A percentile compares a stretch with the other conserved stretches of the same genome.
Evolutionary conservation across 2,888 invertebrate genomes (phyloP).

Genomic region (Troilus luridus): DNA sequence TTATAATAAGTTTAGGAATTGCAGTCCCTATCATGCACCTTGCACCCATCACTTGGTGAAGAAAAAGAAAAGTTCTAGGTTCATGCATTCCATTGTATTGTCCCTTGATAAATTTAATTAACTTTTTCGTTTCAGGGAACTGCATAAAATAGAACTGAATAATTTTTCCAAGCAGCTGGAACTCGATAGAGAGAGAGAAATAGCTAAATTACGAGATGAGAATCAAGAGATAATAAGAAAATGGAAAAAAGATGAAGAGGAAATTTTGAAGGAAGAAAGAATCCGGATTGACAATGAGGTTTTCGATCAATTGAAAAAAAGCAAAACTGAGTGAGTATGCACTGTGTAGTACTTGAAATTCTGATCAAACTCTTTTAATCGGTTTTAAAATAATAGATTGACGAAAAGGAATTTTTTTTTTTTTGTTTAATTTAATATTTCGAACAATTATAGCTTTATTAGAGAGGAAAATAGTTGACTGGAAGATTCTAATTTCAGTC

Average conservation of each 20-base stretch:
- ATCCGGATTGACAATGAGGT: slow-evolving; percentile 67
- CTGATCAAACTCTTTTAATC: too few relatives aligned
- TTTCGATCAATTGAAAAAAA: slow-evolving; percentile 4
- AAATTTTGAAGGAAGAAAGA: slow-evolving; percentile 66
- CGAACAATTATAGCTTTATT: too few relatives aligned
- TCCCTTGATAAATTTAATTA: background rate
- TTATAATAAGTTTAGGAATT: too few relatives aligned
- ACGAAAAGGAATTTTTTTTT: too few relatives aligned
- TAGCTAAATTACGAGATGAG: slow-evolving; percentile 45
- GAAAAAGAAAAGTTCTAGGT: too few relatives aligned
- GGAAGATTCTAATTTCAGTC: too few relatives aligned
- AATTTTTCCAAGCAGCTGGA: slow-evolving; percentile 58
- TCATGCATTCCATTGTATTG: too few relatives aligned
- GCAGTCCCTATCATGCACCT: too few relatives aligned
- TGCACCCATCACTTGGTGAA: too few relatives aligned
- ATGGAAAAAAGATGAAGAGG: slow-evolving; percentile 66
- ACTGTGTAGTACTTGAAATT: background rate
- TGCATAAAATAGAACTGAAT: slow-evolving; percentile 54
- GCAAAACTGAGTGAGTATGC: slow-evolving; percentile 51
- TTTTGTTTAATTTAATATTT: too few relatives aligned
- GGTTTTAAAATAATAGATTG: too few relatives aligned
- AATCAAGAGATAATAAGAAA: slow-evolving; percentile 54
- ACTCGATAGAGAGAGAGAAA: slow-evolving; percentile 54
- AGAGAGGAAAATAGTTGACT: too few relatives aligned
- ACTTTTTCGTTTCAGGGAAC: slow-evolving; percentile 48